Base-by-base conservation (phyloP, 1,140 invertebrate species). In the Tenebrio molitor region DNA sequence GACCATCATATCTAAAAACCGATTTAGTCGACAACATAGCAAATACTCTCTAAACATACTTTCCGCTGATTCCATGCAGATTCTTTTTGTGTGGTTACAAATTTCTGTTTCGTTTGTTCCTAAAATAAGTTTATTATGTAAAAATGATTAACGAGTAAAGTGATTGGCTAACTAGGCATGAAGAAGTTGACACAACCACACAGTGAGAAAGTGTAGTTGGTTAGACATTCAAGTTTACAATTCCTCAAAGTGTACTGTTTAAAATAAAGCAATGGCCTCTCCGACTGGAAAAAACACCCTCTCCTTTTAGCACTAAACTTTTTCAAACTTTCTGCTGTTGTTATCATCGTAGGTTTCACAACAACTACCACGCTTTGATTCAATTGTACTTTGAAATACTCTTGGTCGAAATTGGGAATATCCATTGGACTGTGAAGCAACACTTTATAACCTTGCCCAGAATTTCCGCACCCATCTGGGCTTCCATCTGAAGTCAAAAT, bases 401-500 rank as follows among this genome's bases (percentile, higher is more conserved):
- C 58, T 23, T 71, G 69, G 6, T 25, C 33, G 1, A 58, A 58
- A 15, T 19, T 63, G 2, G 69, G 69, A 33, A 71, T 33, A 44
- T 29, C 44, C 7, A 46, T 41, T 14, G 69, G 53, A 21, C 42
- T 29, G 19, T 71, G 69, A 0, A 71, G 12, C 4, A 44, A 34
- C 2, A 71, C 53, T 63, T 39, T 71, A 39, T n/a, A 39, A 7
- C 69, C 69, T 64, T 71, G 69, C 12, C 5, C 6, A 16, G 42
- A 23, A 16, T 23, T 21, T 58, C 29, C 79, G 68, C 85, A 86
- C 21, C 82, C 77, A 73, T 86, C 84, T 14, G 83, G 79, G 44
- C 86, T 84, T 25, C 82, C 79, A 39, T 80, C 74, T 12, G 78
- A 75, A 0, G 81, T 80, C 46, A 82, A 76, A 44, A 86, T 33